Evolutionary conservation across 1,140 invertebrate species (phyloP), one percentile per base, ranked within the genome.

Genomic region (Anagrus nilaparvatae): DNA sequence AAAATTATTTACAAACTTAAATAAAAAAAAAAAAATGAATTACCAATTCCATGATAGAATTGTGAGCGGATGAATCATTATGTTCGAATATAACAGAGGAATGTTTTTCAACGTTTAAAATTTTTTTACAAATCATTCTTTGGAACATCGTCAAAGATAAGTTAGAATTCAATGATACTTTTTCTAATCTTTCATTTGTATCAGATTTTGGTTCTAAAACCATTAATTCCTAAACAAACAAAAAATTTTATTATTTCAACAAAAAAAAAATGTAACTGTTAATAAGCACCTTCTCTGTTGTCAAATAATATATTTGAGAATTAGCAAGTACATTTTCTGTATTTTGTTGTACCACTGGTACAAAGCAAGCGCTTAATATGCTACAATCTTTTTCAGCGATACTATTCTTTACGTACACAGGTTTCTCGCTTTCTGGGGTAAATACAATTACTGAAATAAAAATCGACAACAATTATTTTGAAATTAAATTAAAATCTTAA

Each of bases 241-340:
- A 27, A 44, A 17, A 37, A 40, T 30, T 23, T 47, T 20, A 45
- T 37, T 39, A 40, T 49, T 39, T 38, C 41, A 33, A 43, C 17
- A 40, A 53, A 47, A 43, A 32, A 24, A 24, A 43, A 23, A 12
- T 30, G 41, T 24, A 17, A 36, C n/a, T 17, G 9, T 27, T 14
- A 33, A 23, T 40, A 47, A 40, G 8, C 59, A 74, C 73, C 53
- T 73, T 74, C 39, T 73, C 60, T 2, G 67, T 60, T 48, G 73
- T 71, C 17, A 80, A 63, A 54, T 79, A 75, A 36, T 67, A 75
- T 6, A 80, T 52, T 43, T 74, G 71, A 0, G 75, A 75, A 30
- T 70, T 66, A 45, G 74, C 77, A 77, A 80, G 14, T 66, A 44
- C 27, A 58, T 63, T 59, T 45, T 67, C 56, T 44, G 49, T 54